These are phyloP conservation scores for Girardinus metallicus DNA, from an alignment of 2,797 vertebrate species.

Conservation along the genomic window DNA sequence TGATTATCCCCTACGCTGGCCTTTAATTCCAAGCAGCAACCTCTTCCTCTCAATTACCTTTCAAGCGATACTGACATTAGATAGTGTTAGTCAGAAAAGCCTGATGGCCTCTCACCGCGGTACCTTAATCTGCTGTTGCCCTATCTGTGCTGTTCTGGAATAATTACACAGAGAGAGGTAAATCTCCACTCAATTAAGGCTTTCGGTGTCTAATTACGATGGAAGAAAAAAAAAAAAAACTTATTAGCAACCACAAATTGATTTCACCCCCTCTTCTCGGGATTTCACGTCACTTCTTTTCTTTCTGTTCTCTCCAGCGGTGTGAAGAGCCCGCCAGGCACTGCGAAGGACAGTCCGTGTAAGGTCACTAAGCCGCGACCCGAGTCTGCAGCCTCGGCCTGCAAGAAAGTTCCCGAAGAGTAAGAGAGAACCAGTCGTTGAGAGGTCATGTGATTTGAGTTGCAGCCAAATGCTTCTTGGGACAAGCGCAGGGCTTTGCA, in stretches of 20 bases:
- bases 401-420: conserved; percentile 70
- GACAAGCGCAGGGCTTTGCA: not conserved
- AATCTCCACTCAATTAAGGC: conserved; percentile 28
- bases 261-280: conserved; percentile 18
- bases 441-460: not conserved
- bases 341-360: conserved; percentile 67
- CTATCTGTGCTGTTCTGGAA: conserved; percentile 17
- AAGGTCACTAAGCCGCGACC: conserved; percentile 48
- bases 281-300: not conserved
- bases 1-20: conserved; percentile 39
- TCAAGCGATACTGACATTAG: conserved; percentile 46
- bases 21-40: conserved; percentile 53
- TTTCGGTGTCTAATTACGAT: not conserved
- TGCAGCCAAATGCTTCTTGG: not conserved
- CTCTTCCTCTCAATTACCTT: conserved; percentile 64
- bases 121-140: conserved; percentile 21
- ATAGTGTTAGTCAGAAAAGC: conserved; percentile 41
- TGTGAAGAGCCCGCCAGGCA: conserved; percentile 61
- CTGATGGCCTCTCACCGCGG: conserved; percentile 17
- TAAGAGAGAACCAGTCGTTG: conserved; percentile 36
- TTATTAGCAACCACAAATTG: conserved; percentile 16
- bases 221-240: conserved; percentile 2
- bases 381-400: conserved; percentile 54
- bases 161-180: conserved; percentile 25
- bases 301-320: conserved; percentile 22